Evolutionary conservation across 2,888 invertebrate genomes (phyloP).

Genomic region (Limnephilus rhombicus): DNA sequence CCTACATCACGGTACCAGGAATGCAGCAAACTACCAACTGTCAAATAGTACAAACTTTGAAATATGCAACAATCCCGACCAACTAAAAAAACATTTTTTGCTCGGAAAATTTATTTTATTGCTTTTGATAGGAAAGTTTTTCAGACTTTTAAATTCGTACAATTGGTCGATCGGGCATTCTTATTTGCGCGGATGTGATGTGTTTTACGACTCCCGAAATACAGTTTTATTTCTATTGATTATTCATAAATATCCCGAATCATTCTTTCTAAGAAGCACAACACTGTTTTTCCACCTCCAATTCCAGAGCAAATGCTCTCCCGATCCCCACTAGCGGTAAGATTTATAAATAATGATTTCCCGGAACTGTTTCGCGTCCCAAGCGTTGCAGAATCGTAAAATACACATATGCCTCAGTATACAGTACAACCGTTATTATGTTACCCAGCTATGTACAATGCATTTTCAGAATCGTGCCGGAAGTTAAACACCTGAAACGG

Average conservation of each 20-base stretch:
- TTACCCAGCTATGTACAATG: constrained; percentile 5
- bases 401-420: background rate
- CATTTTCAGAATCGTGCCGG: constrained; percentile 31
- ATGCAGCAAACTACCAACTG: background rate
- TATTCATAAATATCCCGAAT: background rate
- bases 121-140: background rate
- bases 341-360: constrained; percentile 46
- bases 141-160: background rate
- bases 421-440: background rate
- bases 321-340: background rate
- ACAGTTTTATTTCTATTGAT: background rate
- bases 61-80: background rate
- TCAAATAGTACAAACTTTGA: background rate
- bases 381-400: background rate
- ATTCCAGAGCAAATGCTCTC: background rate
- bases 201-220: background rate
- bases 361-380: background rate
- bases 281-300: background rate
- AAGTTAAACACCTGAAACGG: constrained; percentile 28
- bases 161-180: background rate
- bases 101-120: background rate
- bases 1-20: background rate
- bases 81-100: too few species aligned
- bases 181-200: background rate
- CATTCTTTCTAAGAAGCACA: background rate